phyloP scores from a whole-genome alignment of 2,797 vertebrate species.

The Paguma larvata region DNA sequence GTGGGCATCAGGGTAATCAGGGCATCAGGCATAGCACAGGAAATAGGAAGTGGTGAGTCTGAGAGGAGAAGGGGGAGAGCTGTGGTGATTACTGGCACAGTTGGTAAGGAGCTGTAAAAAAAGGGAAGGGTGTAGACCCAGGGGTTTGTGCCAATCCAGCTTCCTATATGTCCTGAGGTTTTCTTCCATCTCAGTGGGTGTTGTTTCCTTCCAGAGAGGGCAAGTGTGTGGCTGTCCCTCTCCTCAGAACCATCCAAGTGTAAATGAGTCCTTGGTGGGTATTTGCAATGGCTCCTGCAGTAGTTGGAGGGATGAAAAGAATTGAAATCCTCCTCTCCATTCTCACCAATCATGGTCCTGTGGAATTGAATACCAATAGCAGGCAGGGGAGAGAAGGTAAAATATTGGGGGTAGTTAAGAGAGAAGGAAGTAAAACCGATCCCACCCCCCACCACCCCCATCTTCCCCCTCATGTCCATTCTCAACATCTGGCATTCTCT shows the following conservation, averaged over 20 bases:
- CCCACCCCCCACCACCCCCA: too few relatives aligned
- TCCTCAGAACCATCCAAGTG: neutral
- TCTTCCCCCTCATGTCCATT: neutral
- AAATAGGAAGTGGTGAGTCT: slow-evolving; percentile 14
- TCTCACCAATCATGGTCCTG: neutral
- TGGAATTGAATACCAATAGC: neutral
- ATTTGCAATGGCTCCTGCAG: neutral
- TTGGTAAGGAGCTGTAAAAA: neutral
- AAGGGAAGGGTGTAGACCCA: neutral
- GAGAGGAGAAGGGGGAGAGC: neutral
- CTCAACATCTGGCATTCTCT: neutral
- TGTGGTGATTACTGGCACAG: neutral
- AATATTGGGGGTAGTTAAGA: neutral
- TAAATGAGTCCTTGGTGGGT: neutral
- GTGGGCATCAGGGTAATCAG: neutral
- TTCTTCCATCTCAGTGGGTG: neutral
- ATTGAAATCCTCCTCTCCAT: neutral
- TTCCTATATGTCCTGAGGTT: neutral
- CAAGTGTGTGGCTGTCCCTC: neutral
- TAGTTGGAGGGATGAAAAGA: neutral
- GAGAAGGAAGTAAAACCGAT: neutral
- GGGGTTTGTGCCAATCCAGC: neutral
- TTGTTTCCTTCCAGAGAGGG: neutral
- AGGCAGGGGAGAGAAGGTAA: neutral
- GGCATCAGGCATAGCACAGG: neutral